Percentiles rank a stretch among this genome's conserved stretches.
Conservation (phyloP, 2,113 vertebrate species). For the Burhinus bistriatus region DNA sequence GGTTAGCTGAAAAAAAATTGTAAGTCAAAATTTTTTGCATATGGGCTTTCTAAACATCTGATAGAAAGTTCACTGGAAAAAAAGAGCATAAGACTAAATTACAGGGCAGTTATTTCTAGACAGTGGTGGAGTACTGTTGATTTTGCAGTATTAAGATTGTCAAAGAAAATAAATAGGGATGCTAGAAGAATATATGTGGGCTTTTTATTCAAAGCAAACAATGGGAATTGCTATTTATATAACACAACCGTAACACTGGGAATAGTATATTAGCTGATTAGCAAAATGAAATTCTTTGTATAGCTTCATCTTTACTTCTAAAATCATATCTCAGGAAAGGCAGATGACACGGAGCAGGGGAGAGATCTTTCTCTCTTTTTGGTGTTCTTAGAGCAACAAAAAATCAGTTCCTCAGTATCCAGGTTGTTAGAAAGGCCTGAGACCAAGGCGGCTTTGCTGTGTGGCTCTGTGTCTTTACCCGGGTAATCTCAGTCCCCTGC, state of each 20-base stretch:
- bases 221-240: background rate
- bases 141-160: background rate
- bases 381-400: background rate
- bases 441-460: background rate
- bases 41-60: background rate
- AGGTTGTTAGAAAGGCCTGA: background rate
- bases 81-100: background rate
- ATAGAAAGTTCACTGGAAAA: background rate
- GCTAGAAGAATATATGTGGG: background rate
- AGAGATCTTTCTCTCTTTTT: background rate
- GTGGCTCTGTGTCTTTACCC: background rate
- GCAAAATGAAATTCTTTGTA: background rate
- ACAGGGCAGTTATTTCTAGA: background rate
- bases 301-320: background rate
- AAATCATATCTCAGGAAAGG: background rate
- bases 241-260: background rate
- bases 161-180: background rate
- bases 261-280: background rate
- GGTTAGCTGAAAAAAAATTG: background rate
- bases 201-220: background rate
- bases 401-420: fast-evolving
- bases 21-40: background rate
- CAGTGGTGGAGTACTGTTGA: background rate
- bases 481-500: no score
- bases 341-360: background rate